Base-by-base conservation (phyloP, 2,888 invertebrate species). In the Cephonodes hylas region DNA sequence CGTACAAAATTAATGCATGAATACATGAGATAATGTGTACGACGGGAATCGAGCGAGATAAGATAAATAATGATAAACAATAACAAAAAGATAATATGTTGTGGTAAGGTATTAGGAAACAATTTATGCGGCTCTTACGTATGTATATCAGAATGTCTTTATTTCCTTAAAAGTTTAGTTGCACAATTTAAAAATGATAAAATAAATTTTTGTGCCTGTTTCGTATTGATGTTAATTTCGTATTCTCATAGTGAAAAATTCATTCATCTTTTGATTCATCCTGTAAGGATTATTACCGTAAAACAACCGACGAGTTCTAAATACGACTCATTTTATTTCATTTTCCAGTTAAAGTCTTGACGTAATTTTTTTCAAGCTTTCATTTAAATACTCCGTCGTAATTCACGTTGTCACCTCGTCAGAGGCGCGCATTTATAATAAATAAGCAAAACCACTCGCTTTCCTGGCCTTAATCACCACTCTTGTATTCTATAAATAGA, bases 401-500 rank as follows among this genome's bases (percentile, higher is more conserved):
- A 53, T 53, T 53, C 27, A 53, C 18, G 53, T 18, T 3, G 53
- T 31, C 53, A 18, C 15, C 18, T 53, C 31, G 31, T 31, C 31
- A 53, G 53, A 27, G 53, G 27, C 27, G 10, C 31, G 27, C 18
- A 31, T 27, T 53, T 31, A 53, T 53, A 18, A 53, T 53, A 10
- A 53, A 53, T 53, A 27, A 53, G 23, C 48, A 53, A 60, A 53
- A 60, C 46, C 59, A 59, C 20, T 48, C 23, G 23, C 45, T 58
- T 58, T 58, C 61, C 58, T 45, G 58, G 18, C 61, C 61, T 82
- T 85, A 84, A 86, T 86, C 82, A 83, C 79, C 68, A 77, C 67
- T 73, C 72, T 73, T 75, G 72, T 75, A 75, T 83, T 81, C 86
- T 89, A 89, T 89, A 89, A 88, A 90, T 91, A 91, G 88, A 85